phyloP scores from a whole-genome alignment of 2,113 vertebrate genomes.

The Pituophis catenifer region DNA sequence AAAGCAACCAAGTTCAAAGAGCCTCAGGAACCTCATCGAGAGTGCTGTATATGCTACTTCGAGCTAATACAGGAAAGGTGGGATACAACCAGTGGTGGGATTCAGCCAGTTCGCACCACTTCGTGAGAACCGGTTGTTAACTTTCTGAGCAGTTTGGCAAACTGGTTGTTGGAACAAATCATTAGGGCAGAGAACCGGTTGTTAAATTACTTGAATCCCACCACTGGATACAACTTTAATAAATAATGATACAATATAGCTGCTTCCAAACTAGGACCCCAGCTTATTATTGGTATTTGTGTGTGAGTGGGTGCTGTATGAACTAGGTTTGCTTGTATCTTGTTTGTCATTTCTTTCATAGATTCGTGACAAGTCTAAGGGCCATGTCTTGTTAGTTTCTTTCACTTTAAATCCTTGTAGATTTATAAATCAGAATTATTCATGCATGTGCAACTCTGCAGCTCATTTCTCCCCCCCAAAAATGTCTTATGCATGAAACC shows the following conservation, averaged over 20 bases:
- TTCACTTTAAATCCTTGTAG: not conserved
- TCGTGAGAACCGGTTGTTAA: too few species aligned
- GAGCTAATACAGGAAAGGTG: not conserved
- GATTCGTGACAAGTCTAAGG: not conserved
- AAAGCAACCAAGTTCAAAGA: not conserved
- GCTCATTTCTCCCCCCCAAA: constrained; percentile 28
- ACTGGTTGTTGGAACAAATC: too few species aligned
- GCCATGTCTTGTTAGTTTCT: not conserved
- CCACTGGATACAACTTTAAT: not conserved
- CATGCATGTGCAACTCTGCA: constrained; percentile 18
- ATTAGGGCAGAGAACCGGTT: too few species aligned
- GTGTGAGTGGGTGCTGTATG: not conserved
- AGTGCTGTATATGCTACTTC: not conserved
- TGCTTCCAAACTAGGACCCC: not conserved
- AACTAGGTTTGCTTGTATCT: not conserved
- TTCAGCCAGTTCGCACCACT: too few species aligned
- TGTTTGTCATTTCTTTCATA: not conserved
- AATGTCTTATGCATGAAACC: constrained; percentile 12
- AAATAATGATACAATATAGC: not conserved
- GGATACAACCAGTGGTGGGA: not conserved
- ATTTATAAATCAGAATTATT: constrained; percentile 23
- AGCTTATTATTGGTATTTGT: not conserved
- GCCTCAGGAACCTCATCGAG: not conserved
- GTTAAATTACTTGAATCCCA: too few species aligned
- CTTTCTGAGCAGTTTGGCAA: too few species aligned